Evolutionary conservation across 1,140 invertebrate genomes (phyloP), one percentile per base, ranked within the genome.

Genomic region (Tetragnatha versicolor): DNA sequence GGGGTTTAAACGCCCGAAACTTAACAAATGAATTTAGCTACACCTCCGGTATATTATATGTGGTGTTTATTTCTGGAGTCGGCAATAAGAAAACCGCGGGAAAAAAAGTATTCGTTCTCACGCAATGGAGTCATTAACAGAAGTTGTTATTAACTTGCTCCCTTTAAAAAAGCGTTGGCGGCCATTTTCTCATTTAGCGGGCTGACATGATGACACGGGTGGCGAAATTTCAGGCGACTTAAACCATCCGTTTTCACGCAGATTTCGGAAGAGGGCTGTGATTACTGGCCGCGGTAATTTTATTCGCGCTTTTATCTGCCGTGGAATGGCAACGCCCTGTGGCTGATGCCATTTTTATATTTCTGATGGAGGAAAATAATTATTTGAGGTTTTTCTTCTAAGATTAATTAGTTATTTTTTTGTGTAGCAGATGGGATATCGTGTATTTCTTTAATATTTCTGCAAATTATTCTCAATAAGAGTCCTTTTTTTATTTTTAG

Each of bases 161-260:
- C 33, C 39, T 65, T 65, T 65, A 65, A 65, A 65, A 42, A 17
- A 47, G 27, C 61, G 27, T 39, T n/a, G 25, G 39, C 39, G 17
- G 61, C 61, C 61, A 42, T 65, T 65, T 42, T 45, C 61, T 31
- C 22, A 37, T 42, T 65, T 65, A 65, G 42, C 61, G 33, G 35
- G 25, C 27, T 65, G 61, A 65, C 61, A 65, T 65, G 61, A 65
- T 65, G 61, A 65, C 61, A 65, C 61, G 61, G n/a, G 7, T 6
- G 20, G 37, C 10, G 61, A 31, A 39, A 42, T 42, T 65, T 65
- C 27, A 31, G 61, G 27, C 39, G 20, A 6, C 61, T 47, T 25
- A 39, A 65, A 45, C 61, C 33, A 42, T 42, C 61, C 39, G 61
- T 65, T 65, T 65, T 65, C 61, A 65, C 61, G 61, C 61, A 65